A percentile compares a stretch with the other conserved stretches of the same genome.
Evolutionary conservation across 23 tunicate species (phyloP).

Genomic region (Clavelina lepadiformis): DNA sequence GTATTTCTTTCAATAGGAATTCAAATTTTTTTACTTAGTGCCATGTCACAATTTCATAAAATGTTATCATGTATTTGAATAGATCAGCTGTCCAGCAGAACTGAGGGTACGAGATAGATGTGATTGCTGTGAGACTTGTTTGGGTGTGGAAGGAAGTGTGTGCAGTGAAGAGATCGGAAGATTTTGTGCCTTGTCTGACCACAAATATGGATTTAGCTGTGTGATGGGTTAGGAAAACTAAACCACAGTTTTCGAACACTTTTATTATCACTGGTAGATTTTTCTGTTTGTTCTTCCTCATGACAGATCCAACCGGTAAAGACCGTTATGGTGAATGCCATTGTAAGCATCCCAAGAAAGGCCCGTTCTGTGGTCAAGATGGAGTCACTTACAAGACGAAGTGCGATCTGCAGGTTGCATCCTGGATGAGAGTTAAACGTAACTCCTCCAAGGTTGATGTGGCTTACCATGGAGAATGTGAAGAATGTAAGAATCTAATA

Average conservation of each 20-base stretch:
- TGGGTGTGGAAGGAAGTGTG: constrained; percentile 37
- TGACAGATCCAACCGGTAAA: neutral
- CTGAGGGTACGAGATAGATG: constrained; percentile 26
- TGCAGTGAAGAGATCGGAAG: constrained; percentile 20
- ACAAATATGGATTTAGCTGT: constrained; percentile 45
- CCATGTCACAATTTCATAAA: too few species aligned
- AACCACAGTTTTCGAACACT: neutral
- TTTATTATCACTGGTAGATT: too few species aligned
- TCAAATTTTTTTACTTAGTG: too few species aligned
- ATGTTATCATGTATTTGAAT: too few species aligned
- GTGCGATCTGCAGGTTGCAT: constrained; percentile 43
- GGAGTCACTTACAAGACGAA: constrained; percentile 37
- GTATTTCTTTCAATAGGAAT: too few species aligned
- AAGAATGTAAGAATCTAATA: constrained; percentile 50
- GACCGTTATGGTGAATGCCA: constrained; percentile 14
- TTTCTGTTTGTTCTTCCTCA: neutral
- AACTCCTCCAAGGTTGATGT: constrained; percentile 14
- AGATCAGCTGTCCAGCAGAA: constrained; percentile 1
- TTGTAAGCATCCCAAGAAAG: constrained; percentile 41
- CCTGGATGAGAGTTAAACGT: constrained; percentile 32
- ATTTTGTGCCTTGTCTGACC: constrained; percentile 33
- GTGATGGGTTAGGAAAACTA: constrained; percentile 15
- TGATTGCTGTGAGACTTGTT: constrained; percentile 43
- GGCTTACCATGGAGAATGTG: constrained; percentile 46
- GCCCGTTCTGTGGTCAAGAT: constrained; percentile 55